These are phyloP conservation scores for Platysternon megacephalum DNA, from an alignment of 2,113 vertebrate genomes.

Conservation along the genomic window DNA sequence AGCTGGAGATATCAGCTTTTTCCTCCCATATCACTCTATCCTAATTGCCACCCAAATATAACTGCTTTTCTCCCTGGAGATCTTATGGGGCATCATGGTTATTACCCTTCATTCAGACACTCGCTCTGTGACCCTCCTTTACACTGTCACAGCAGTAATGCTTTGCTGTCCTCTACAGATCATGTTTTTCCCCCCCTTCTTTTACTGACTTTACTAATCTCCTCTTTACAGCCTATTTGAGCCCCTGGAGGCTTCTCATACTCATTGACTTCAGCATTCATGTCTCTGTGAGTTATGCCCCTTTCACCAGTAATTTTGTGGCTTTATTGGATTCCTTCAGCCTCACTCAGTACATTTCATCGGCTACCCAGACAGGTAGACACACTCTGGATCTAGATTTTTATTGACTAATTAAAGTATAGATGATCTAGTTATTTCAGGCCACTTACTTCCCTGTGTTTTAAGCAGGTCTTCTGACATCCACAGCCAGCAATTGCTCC, in stretches of 20 bases:
- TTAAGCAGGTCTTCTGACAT: background rate
- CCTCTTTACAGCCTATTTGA: background rate
- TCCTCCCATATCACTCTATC: accelerated
- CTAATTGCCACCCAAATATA: background rate
- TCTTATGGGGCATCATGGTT: background rate
- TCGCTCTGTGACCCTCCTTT: background rate
- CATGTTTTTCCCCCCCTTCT: background rate
- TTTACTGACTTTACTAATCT: slow-evolving; percentile 8
- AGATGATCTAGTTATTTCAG: background rate
- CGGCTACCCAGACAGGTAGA: background rate
- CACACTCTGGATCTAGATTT: background rate
- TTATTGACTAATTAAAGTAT: background rate
- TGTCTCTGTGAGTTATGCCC: slow-evolving; percentile 14
- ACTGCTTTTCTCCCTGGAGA: background rate
- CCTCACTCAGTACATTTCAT: slow-evolving; percentile 3
- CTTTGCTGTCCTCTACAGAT: slow-evolving; percentile 52
- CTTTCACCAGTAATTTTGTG: slow-evolving; percentile 13
- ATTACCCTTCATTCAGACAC: background rate
- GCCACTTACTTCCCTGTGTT: background rate
- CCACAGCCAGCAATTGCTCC: background rate
- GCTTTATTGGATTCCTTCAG: slow-evolving; percentile 35
- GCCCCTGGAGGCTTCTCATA: background rate
- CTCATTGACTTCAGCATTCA: slow-evolving; percentile 17
- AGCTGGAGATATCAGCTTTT: background rate
- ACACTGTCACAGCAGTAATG: background rate